phyloP scores from a whole-genome alignment of 2,797 vertebrate species.

The Simalia tracyae region DNA sequence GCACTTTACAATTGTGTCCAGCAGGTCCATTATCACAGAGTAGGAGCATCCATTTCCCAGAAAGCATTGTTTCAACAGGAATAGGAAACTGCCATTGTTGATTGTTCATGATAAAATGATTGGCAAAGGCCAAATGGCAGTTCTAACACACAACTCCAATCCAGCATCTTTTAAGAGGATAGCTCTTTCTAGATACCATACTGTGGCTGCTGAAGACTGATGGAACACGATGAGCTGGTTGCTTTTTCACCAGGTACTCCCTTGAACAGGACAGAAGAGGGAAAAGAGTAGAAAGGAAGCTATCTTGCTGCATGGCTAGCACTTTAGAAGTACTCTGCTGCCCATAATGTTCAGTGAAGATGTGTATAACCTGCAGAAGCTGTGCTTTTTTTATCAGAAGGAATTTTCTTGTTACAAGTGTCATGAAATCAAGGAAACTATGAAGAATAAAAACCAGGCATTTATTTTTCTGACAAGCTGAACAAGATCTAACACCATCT shows the following conservation, averaged over 20 bases:
- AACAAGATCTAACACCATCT: not conserved
- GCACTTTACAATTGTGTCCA: no score
- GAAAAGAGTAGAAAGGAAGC: no score
- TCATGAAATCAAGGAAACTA: not conserved
- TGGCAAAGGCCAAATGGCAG: not conserved
- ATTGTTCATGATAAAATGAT: not conserved
- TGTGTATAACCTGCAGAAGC: not conserved
- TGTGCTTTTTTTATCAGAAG: not conserved
- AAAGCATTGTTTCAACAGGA: no score
- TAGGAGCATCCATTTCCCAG: no score
- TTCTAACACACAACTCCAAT: not conserved
- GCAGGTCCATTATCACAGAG: no score
- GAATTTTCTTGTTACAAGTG: no score
- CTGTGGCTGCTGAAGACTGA: not conserved
- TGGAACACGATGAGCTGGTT: not conserved
- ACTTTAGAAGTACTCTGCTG: not conserved
- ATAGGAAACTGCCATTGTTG: not conserved
- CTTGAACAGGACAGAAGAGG: not conserved
- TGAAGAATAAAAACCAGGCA: not conserved
- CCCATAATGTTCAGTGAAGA: not conserved
- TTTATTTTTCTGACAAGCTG: not conserved
- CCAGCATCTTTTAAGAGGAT: not conserved
- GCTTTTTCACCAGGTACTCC: not conserved
- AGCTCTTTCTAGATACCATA: not conserved
- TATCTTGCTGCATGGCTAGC: not conserved